Evolutionary conservation across 2,797 vertebrate species (phyloP).

Genomic region (Hydrophis major): DNA sequence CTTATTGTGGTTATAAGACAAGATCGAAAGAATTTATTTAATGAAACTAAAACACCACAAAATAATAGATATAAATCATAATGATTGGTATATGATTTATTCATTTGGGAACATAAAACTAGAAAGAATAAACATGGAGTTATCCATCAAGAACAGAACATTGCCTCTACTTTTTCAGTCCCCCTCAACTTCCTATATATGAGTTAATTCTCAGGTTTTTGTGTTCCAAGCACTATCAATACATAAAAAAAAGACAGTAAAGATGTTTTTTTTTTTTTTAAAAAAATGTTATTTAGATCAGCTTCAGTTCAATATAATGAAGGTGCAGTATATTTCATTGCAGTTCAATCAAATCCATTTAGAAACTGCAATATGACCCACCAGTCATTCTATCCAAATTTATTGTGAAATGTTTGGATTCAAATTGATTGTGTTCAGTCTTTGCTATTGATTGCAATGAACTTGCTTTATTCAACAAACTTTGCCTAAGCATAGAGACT

Average conservation of each 20-base stretch:
- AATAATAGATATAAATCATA: conserved; percentile 18
- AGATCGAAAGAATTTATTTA: conserved; percentile 9
- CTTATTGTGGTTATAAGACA: not conserved
- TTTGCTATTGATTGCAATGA: conserved; percentile 65
- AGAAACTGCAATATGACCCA: conserved; percentile 63
- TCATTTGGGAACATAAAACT: not conserved
- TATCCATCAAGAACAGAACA: conserved; percentile 8
- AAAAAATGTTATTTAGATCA: conserved; percentile 56
- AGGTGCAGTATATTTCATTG: conserved; percentile 44
- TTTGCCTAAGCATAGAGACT: conserved; percentile 29
- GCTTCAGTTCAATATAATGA: conserved; percentile 47
- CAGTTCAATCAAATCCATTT: conserved; percentile 63
- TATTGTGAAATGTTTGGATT: conserved; percentile 63
- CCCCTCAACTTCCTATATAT: not conserved
- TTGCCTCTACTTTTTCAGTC: not conserved
- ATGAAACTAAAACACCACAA: not conserved
- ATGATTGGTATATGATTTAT: not conserved
- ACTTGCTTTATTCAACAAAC: conserved; percentile 45
- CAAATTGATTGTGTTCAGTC: conserved; percentile 66
- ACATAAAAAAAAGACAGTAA: conserved; percentile 30
- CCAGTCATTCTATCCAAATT: conserved; percentile 63
- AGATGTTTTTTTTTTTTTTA: conserved; percentile 5
- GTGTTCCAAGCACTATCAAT: conserved; percentile 21
- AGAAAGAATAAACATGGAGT: not conserved
- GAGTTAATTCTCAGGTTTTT: conserved; percentile 35